Base-by-base conservation (phyloP, 1,140 invertebrate genomes). In the Mercenaria mercenaria region DNA sequence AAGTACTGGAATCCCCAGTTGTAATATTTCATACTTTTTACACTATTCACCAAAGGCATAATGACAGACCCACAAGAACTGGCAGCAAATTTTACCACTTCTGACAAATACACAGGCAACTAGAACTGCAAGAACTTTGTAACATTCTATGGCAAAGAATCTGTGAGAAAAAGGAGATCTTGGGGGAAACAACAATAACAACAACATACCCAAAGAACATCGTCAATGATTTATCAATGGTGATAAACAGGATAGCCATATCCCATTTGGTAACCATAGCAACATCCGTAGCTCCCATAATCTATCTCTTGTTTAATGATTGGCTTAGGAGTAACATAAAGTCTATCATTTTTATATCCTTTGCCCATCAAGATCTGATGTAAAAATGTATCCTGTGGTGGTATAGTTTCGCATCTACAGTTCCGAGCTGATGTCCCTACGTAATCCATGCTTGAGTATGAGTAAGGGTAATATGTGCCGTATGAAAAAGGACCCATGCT, bases 291-390 rank as follows among this genome's bases (percentile, higher is more conserved):
- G 29, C 82, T 79, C 26, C 50, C 61, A 77, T 74, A 89, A 64
- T 84, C 88, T 34, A 39, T 59, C 39, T 89, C 88, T 52, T 84
- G 79, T 77, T 89, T 89, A 18, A 89, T 89, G 34, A 77, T 41
- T 50, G 88, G 88, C 52, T 72, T 77, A 61, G 76, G 76, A 8
- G 80, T 59, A 0, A 88, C 59, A 64, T 74, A 83, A 47, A 92
- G 37, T 52, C 80, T 80, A 64, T 91, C 90, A 85, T 93, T 91
- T 81, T 91, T 91, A 79, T 93, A 93, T 56, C 92, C 93, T 84
- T 93, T 88, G 18, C 93, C 92, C 13, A 90, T 91, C 23, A 93
- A 85, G 82, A 93, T 93, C 85, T 92, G 90, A 76, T 92, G 91
- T 2, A 93, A 86, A 47, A 93, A 93, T 3, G 91, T 91, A 39